phyloP scores from a whole-genome alignment of 2,113 vertebrate genomes.

The Empidonax traillii region DNA sequence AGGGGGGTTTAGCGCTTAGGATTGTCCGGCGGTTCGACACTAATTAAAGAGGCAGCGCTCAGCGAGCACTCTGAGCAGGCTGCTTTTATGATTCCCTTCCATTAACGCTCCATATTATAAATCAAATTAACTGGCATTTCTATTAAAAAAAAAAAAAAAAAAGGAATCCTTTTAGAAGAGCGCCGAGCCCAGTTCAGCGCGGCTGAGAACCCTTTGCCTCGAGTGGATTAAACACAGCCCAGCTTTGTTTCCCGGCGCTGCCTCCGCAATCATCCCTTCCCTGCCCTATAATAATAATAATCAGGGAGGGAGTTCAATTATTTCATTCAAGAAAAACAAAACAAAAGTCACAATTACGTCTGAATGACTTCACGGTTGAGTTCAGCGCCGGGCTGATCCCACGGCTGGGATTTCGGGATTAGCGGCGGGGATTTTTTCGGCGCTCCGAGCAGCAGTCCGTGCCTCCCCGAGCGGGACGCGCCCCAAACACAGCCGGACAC shows the following conservation, averaged over 20 bases:
- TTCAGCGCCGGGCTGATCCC: not conserved
- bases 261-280: slow-evolving; percentile 5
- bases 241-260: slow-evolving; percentile 61
- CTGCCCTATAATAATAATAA: slow-evolving; percentile 26
- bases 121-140: slow-evolving; percentile 71
- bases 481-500: not conserved
- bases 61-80: not conserved
- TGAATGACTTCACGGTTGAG: not conserved
- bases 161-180: not conserved
- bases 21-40: not conserved
- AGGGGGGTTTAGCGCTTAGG: not conserved
- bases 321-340: slow-evolving; percentile 18
- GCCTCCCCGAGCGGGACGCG: not conserved
- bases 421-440: not conserved
- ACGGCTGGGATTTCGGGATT: not conserved
- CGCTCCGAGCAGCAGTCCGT: not conserved
- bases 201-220: slow-evolving; percentile 30
- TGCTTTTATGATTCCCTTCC: slow-evolving; percentile 44
- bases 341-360: not conserved
- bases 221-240: not conserved
- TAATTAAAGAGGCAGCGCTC: slow-evolving; percentile 20
- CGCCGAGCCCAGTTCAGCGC: not conserved
- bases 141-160: not conserved
- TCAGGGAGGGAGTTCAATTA: not conserved
- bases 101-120: slow-evolving; percentile 63